Evolutionary conservation across 2,113 vertebrate species (phyloP).

Genomic region (Nansenia antarctica): DNA sequence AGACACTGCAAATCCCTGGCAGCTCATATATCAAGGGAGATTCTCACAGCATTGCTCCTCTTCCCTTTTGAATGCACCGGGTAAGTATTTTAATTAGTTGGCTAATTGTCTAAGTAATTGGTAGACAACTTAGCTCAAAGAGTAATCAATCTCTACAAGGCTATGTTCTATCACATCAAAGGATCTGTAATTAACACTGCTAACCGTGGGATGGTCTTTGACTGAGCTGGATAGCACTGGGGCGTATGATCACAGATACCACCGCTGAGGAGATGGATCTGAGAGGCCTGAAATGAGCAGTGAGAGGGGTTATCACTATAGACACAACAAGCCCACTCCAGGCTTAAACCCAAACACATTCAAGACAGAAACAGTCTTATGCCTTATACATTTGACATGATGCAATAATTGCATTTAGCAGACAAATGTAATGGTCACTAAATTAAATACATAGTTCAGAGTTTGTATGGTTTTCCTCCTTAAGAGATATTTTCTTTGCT

Average conservation of each 20-base stretch:
- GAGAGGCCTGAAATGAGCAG: slow-evolving; percentile 56
- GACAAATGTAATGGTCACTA: slow-evolving; percentile 30
- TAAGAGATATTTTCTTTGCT: background rate
- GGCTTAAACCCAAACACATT: slow-evolving; percentile 28
- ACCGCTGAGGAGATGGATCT: slow-evolving; percentile 64
- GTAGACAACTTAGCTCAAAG: slow-evolving; percentile 98
- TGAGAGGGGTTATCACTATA: slow-evolving; percentile 52
- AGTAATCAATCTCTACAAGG: slow-evolving; percentile 99
- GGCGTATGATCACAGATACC: slow-evolving; percentile 74
- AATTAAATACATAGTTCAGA: background rate
- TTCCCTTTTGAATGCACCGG: slow-evolving; percentile 93
- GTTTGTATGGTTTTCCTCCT: background rate
- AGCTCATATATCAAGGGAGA: slow-evolving; percentile 86
- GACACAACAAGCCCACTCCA: slow-evolving; percentile 37
- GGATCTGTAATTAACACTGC: slow-evolving; percentile 96
- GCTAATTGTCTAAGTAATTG: slow-evolving; percentile 99
- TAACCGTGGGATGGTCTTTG: slow-evolving; percentile 79
- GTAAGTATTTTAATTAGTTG: slow-evolving; percentile 99
- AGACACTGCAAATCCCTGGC: slow-evolving; percentile 74
- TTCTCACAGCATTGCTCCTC: slow-evolving; percentile 72
- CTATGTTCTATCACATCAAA: slow-evolving; percentile 97
- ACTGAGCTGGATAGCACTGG: slow-evolving; percentile 68
- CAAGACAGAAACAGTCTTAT: slow-evolving; percentile 26
- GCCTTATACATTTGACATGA: slow-evolving; percentile 8
- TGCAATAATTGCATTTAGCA: slow-evolving; percentile 43